A percentile compares a stretch with the other conserved stretches of the same genome.
phyloP scores from a whole-genome alignment of 2,888 invertebrate species.

The Hololepta plana region DNA sequence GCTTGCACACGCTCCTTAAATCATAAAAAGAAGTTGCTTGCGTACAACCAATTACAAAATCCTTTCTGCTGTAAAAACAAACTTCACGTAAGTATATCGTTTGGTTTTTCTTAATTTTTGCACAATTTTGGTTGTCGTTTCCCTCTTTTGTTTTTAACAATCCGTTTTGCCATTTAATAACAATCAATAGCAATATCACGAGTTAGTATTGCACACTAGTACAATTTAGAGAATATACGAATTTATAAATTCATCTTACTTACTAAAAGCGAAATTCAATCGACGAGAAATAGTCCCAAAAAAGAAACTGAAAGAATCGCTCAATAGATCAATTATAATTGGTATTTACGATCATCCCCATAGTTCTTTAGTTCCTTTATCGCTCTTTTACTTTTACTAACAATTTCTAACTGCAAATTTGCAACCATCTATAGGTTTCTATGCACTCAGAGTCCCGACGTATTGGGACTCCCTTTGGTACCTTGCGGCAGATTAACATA shows the following conservation, averaged over 20 bases:
- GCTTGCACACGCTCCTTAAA: conserved; percentile 8
- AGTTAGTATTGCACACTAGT: conserved; percentile 19
- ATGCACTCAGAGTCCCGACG: conserved; percentile 30
- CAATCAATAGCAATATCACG: conserved; percentile 20
- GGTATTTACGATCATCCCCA: too few relatives aligned
- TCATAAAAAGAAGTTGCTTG: too few relatives aligned
- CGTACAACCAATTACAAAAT: too few relatives aligned
- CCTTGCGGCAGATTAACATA: conserved; percentile 28
- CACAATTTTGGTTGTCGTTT: conserved; percentile 5
- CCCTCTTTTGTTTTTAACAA: conserved; percentile 6
- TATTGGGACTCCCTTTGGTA: conserved; percentile 28
- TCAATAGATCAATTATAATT: too few relatives aligned
- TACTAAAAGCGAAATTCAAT: too few relatives aligned
- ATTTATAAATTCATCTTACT: conserved; percentile 6
- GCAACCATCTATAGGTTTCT: conserved; percentile 28
- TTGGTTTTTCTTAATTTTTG: conserved; percentile 6
- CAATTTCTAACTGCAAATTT: too few relatives aligned
- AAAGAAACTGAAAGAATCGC: too few relatives aligned
- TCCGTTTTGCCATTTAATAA: conserved; percentile 8
- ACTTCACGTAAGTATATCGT: conserved; percentile 10
- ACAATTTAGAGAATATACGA: conserved; percentile 7
- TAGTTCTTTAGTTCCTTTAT: too few relatives aligned
- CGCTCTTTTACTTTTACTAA: too few relatives aligned
- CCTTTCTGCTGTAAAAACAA: conserved; percentile 6
- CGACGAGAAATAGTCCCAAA: too few relatives aligned